phyloP scores from a whole-genome alignment of 2,797 vertebrate genomes.

The Manis crassicaudata region DNA sequence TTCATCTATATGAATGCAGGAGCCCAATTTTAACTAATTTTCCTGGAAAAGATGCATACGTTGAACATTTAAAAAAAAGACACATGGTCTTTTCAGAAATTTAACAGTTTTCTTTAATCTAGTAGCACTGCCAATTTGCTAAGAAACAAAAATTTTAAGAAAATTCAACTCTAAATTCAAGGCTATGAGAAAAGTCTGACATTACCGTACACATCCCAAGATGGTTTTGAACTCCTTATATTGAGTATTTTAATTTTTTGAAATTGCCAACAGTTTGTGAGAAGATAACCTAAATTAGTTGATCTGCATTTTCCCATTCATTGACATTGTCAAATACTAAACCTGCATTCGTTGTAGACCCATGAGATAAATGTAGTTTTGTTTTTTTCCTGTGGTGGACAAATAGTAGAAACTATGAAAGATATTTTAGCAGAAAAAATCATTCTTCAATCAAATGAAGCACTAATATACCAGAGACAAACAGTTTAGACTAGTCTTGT shows the following conservation, averaged over 20 bases:
- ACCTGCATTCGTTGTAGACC: neutral
- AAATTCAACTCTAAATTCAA: constrained; percentile 51
- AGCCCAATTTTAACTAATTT: constrained; percentile 55
- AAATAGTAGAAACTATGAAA: neutral
- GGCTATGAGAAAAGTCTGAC: constrained; percentile 9
- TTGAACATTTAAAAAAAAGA: constrained; percentile 67
- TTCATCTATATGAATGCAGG: constrained; percentile 29
- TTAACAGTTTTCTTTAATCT: constrained; percentile 53
- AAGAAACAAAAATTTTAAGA: constrained; percentile 50
- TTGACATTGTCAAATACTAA: neutral
- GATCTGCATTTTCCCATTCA: neutral
- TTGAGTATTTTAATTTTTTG: constrained; percentile 45
- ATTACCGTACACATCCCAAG: constrained; percentile 23
- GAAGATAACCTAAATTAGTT: constrained; percentile 13
- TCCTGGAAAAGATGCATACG: constrained; percentile 49
- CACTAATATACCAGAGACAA: neutral
- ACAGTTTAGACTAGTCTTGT: neutral
- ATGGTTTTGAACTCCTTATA: constrained; percentile 18
- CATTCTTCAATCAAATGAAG: neutral
- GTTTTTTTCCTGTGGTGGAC: neutral
- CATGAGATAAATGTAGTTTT: neutral
- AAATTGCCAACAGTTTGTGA: neutral
- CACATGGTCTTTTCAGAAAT: constrained; percentile 50
- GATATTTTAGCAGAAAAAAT: neutral
- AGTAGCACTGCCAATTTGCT: constrained; percentile 47